These are phyloP conservation scores for Halocaridina rubra DNA, from an alignment of 2,888 invertebrate genomes.

Conservation along the genomic window DNA sequence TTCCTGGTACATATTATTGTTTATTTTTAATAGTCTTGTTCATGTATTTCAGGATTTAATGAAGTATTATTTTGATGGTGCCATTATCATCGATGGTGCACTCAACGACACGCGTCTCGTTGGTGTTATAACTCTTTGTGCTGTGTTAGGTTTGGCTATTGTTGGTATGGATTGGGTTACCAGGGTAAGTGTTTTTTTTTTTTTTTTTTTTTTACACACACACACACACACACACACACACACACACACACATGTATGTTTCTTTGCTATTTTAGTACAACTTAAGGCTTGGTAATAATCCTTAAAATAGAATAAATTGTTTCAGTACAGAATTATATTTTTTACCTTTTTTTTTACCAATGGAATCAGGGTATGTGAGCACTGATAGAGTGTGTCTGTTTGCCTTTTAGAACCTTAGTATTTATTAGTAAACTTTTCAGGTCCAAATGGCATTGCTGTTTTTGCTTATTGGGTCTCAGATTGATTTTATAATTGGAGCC, in stretches of 20 bases:
- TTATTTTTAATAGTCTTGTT: too few relatives aligned
- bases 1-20: too few relatives aligned
- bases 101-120: slow-evolving; percentile 63
- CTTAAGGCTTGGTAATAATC: too few relatives aligned
- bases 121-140: slow-evolving; percentile 67
- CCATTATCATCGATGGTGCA: slow-evolving; percentile 57
- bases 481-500: slow-evolving; percentile 72
- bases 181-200: slow-evolving; percentile 70
- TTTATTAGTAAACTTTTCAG: slow-evolving; percentile 65
- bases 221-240: neutral
- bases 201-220: too few relatives aligned
- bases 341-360: too few relatives aligned
- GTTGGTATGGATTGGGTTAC: slow-evolving; percentile 75
- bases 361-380: too few relatives aligned
- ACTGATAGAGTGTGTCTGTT: too few relatives aligned
- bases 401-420: too few relatives aligned
- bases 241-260: too few relatives aligned
- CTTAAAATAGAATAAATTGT: too few relatives aligned
- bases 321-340: too few relatives aligned
- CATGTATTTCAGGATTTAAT: slow-evolving; percentile 54
- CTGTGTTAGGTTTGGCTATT: slow-evolving; percentile 72
- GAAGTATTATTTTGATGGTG: slow-evolving; percentile 46
- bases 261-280: too few relatives aligned
- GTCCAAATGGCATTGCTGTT: slow-evolving; percentile 71
- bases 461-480: slow-evolving; percentile 71